Evolutionary conservation across 1,140 invertebrate genomes (phyloP).

Genomic region (Ostrea edulis): DNA sequence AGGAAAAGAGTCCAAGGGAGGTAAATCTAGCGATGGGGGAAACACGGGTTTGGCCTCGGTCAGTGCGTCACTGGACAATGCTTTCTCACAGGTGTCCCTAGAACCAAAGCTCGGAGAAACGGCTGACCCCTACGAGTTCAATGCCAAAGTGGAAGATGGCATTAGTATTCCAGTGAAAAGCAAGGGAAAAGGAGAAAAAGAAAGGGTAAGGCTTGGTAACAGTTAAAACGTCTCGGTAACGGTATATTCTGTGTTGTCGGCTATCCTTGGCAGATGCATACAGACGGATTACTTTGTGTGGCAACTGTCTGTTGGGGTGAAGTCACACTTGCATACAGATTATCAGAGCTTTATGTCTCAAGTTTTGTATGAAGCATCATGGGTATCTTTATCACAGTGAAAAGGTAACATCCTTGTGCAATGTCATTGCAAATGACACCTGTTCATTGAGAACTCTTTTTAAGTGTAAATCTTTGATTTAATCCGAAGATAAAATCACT

Average conservation of each 20-base stretch:
- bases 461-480: too few relatives aligned
- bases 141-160: conserved; percentile 77
- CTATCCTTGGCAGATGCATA: too few relatives aligned
- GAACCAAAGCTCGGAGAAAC: conserved; percentile 70
- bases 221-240: neutral
- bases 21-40: conserved; percentile 8
- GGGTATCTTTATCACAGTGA: too few relatives aligned
- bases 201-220: neutral
- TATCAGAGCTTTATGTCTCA: too few relatives aligned
- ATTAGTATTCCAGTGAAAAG: conserved; percentile 73
- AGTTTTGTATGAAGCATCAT: too few relatives aligned
- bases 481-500: too few relatives aligned
- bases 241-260: neutral
- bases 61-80: conserved; percentile 54
- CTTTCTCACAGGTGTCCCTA: conserved; percentile 61
- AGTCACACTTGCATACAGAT: too few relatives aligned
- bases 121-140: conserved; percentile 77
- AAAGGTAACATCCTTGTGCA: too few relatives aligned
- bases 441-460: too few relatives aligned
- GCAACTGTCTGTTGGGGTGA: too few relatives aligned
- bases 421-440: too few relatives aligned
- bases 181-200: conserved; percentile 77
- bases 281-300: too few relatives aligned
- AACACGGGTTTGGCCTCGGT: conserved; percentile 54
- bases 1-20: conserved; percentile 60